Percentiles rank a stretch among this genome's conserved stretches.
Conservation (phyloP, 2,113 vertebrate species). For the Saimiri boliviensis region DNA sequence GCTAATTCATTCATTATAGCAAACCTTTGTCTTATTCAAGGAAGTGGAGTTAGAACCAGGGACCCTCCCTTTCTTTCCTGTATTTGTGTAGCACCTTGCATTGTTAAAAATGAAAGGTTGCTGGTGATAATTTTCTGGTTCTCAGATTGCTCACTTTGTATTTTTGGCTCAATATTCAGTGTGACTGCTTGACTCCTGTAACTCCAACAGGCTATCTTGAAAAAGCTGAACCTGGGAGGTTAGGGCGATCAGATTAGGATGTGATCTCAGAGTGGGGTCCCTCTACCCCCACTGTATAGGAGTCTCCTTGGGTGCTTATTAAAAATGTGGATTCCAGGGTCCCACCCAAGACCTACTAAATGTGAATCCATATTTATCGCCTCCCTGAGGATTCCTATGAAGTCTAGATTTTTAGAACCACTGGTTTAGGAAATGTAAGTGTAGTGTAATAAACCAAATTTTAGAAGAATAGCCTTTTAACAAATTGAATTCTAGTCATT, state of each 20-base stretch:
- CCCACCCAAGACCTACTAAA: background rate
- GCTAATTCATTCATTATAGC: constrained; percentile 49
- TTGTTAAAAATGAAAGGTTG: constrained; percentile 60
- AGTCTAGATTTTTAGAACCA: constrained; percentile 30
- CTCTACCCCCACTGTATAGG: background rate
- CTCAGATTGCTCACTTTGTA: constrained; percentile 19
- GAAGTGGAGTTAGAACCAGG: constrained; percentile 30
- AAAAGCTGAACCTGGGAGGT: background rate
- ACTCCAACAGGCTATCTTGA: background rate
- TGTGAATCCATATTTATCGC: background rate
- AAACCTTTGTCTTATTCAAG: constrained; percentile 47
- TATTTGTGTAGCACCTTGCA: constrained; percentile 55
- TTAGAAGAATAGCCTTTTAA: constrained; percentile 2
- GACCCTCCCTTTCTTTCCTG: constrained; percentile 67
- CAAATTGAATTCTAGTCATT: background rate
- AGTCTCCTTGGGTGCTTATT: background rate
- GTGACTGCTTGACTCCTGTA: background rate
- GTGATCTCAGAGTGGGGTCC: background rate
- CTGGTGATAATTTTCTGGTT: constrained; percentile 44
- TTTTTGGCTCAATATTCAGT: background rate
- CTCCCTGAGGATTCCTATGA: background rate
- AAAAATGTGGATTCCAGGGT: constrained; percentile 20
- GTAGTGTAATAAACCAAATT: background rate
- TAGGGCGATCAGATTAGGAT: background rate
- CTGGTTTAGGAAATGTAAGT: background rate